Evolutionary conservation across 2,113 vertebrate genomes (phyloP), one percentile per base, ranked within the genome.

Genomic region (Apus apus): DNA sequence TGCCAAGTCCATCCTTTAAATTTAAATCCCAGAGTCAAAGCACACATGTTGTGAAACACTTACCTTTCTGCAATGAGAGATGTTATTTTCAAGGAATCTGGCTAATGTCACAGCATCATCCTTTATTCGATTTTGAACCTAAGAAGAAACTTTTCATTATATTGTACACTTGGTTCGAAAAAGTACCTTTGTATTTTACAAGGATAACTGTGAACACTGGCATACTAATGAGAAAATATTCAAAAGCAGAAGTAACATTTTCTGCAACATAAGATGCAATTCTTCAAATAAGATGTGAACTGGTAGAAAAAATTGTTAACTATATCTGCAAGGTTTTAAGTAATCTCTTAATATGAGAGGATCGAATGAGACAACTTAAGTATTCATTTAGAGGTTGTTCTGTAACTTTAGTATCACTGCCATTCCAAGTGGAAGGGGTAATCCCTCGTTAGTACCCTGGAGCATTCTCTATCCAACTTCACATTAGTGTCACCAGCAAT

Each of bases 81-180:
- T 77, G 93, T 97, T 98, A 23, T 56, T 97, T 97, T 98, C 98
- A 46, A 99, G 96, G 77, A 95, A 85, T n/a, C 74, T 89, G 23
- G 97, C 97, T 80, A 99, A 83, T 53, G 96, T 97, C 57, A 97
- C 45, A 15, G 93, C 93, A 6, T 96, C 97, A 18, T 98, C 97
- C 96, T 98, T 99, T 46, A 99, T 96, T 84, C 51, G 97, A 74
- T 97, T 97, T 76, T 98, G 95, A 90, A 97, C 85, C 99, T 99
- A 96, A 6, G 93, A 91, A 89, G 81, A 93, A 91, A 94, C 9
- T 29, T 79, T 5, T 54, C 29, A 56, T 80, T 95, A 87, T 15
- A 48, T 75, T 53, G 27, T 16, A 62, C 5, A 43, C 10, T 75
- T 67, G 30, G 53, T 38, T 64, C 19, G 85, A 90, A 22, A 40